Percentiles rank a stretch among this genome's conserved stretches.
These are phyloP conservation scores for Dasyurus viverrinus DNA, from an alignment of 2,113 vertebrate genomes.

Conservation along the genomic window DNA sequence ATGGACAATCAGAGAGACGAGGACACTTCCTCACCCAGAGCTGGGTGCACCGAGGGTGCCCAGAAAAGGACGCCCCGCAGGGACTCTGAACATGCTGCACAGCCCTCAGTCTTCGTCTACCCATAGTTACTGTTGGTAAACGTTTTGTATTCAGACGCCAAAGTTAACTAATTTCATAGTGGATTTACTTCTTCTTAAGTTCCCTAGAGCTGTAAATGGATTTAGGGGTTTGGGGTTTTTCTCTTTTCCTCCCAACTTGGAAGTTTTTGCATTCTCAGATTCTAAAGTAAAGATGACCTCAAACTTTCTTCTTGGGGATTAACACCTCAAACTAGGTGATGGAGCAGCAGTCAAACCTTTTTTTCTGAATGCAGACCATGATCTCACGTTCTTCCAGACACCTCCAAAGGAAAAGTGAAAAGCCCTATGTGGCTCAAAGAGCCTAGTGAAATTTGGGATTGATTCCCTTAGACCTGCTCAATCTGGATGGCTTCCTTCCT, in stretches of 20 bases:
- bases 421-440: constrained; percentile 84
- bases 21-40: constrained; percentile 65
- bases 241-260: constrained; percentile 53
- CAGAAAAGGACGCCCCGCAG: constrained; percentile 84
- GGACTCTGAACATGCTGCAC: constrained; percentile 87
- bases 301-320: not conserved
- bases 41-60: constrained; percentile 81
- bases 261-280: constrained; percentile 70
- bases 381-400: constrained; percentile 79
- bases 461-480: constrained; percentile 73
- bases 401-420: constrained; percentile 71
- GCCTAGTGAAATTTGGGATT: constrained; percentile 76
- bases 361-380: not conserved
- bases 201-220: constrained; percentile 75
- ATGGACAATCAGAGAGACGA: constrained; percentile 59
- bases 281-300: not conserved
- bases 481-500: constrained; percentile 12
- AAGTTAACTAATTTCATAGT: constrained; percentile 85
- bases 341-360: not conserved
- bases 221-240: constrained; percentile 69
- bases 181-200: constrained; percentile 79
- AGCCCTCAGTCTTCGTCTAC: constrained; percentile 80
- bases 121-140: constrained; percentile 77
- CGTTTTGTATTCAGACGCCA: constrained; percentile 84
- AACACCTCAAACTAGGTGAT: not conserved